Base-by-base conservation (phyloP, 2,888 invertebrate species). In the Adela reaumurella region DNA sequence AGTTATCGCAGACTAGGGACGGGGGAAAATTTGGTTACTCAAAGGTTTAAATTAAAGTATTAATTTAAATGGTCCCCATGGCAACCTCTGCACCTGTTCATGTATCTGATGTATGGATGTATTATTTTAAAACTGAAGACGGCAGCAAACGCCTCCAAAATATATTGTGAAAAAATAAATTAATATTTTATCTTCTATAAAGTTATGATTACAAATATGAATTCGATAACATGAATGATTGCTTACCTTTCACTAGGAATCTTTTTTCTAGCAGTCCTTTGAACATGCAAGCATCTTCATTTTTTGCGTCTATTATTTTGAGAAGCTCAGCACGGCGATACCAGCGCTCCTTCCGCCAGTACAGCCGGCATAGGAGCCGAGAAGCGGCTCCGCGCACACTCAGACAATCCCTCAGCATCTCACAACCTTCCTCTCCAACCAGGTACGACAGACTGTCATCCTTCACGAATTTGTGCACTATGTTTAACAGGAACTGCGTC, bases 311-410 rank as follows among this genome's bases (percentile, higher is more conserved):
- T 16, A 56, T 55, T 5, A 70, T 68, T 17, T 60, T 53, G 16
- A 53, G 48, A 2, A 71, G 53, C 41, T 65, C 56, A 0, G 64
- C 59, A 3, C 50, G 50, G 42, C 59, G 62, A 50, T 66, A 70
- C 78, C 79, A 80, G 10, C 60, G 57, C 0, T 61, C 58, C 49
- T 67, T 63, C 5, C 67, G 58, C 77, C 79, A 77, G 53, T 65
- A 77, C 41, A 79, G 52, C 2, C 74, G 58, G 55, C 74, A 74
- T 1, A 74, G 61, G 2, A 76, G 51, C 46, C 58, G 61, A 57
- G 68, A 60, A 1, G 68, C 68, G 0, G 66, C 66, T 43, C 68
- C 66, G 1, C 52, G 48, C 0, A 68, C 46, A 14, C 53, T 46
- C 50, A 65, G 52, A 45, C 61, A 63, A 16, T 58, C 61, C 8